phyloP scores from a whole-genome alignment of 1,140 invertebrate species.

The Coelopa frigida region DNA sequence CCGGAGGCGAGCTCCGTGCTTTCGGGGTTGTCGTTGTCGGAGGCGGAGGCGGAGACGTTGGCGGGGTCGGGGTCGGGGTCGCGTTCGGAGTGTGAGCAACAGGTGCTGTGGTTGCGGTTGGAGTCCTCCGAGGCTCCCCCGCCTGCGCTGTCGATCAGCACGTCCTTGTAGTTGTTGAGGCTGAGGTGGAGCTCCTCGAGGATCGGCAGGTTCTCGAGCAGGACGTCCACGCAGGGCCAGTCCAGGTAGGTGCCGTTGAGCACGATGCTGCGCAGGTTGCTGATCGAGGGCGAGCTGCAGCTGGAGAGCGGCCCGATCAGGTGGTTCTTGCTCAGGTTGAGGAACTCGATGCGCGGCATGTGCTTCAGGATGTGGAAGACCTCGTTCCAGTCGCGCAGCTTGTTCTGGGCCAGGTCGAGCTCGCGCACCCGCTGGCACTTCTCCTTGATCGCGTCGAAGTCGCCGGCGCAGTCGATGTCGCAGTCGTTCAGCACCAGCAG shows the following conservation, averaged over 20 bases:
- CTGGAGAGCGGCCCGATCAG: conserved; percentile 56
- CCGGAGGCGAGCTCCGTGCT: background rate
- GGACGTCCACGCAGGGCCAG: conserved; percentile 71
- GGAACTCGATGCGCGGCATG: conserved; percentile 80
- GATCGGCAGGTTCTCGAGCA: conserved; percentile 66
- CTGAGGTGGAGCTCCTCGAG: conserved; percentile 86
- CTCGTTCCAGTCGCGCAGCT: conserved; percentile 76
- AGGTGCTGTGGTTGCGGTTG: background rate
- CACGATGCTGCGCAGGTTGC: conserved; percentile 67
- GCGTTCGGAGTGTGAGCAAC: background rate
- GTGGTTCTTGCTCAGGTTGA: conserved; percentile 85
- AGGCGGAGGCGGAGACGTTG: conserved; percentile 1
- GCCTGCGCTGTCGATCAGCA: conserved; percentile 47
- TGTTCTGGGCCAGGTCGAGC: conserved; percentile 85
- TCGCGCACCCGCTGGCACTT: conserved; percentile 82
- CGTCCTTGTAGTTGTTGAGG: conserved; percentile 72
- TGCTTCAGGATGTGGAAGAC: conserved; percentile 76
- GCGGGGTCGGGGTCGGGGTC: background rate
- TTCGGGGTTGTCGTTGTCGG: background rate
- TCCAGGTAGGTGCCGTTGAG: conserved; percentile 78
- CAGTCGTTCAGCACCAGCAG: conserved; percentile 83
- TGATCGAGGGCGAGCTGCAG: conserved; percentile 30
- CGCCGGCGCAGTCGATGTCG: conserved; percentile 79
- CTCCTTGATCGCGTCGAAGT: conserved; percentile 63
- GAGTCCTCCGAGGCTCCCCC: conserved; percentile 23